phyloP scores from a whole-genome alignment of 1,140 invertebrate genomes.

The Drosophila elegans region DNA sequence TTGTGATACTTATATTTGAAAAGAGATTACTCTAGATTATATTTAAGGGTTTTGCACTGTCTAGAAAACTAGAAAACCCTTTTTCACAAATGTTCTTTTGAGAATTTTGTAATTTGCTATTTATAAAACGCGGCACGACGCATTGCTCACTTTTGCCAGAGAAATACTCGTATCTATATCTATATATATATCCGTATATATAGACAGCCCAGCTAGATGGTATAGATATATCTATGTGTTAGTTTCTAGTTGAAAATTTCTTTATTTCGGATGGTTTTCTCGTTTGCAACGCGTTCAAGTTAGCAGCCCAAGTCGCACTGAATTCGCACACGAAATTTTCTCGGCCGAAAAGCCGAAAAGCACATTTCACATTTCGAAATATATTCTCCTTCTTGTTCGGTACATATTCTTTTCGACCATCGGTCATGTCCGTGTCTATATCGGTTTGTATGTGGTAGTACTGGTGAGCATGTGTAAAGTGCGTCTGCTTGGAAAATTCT shows the following conservation, averaged over 20 bases:
- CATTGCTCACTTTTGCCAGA: conserved; percentile 80
- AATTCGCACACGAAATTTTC: conserved; percentile 80
- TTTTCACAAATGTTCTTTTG: conserved; percentile 64
- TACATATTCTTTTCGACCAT: conserved; percentile 54
- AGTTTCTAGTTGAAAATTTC: conserved; percentile 74
- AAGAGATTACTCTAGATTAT: conserved; percentile 1
- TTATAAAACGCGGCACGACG: conserved; percentile 71
- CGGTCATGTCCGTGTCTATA: conserved; percentile 54
- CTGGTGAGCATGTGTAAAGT: conserved; percentile 64
- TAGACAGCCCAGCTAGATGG: conserved; percentile 69
- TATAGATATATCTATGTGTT: conserved; percentile 64
- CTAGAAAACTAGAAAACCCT: conserved; percentile 35
- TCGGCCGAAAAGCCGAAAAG: conserved; percentile 75
- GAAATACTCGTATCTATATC: conserved; percentile 75
- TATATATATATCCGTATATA: conserved; percentile 73
- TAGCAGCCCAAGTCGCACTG: conserved; percentile 85
- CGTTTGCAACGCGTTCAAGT: conserved; percentile 84
- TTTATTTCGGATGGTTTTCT: conserved; percentile 77
- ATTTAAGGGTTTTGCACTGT: conserved; percentile 8
- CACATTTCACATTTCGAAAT: conserved; percentile 60
- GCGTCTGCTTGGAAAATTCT: conserved; percentile 78
- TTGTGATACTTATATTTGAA: neutral
- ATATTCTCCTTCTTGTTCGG: conserved; percentile 47
- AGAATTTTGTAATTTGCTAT: conserved; percentile 80
- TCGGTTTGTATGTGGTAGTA: conserved; percentile 16